Evolutionary conservation across 2,113 vertebrate genomes (phyloP), one percentile per base, ranked within the genome.

Genomic region (Lepus europaeus): DNA sequence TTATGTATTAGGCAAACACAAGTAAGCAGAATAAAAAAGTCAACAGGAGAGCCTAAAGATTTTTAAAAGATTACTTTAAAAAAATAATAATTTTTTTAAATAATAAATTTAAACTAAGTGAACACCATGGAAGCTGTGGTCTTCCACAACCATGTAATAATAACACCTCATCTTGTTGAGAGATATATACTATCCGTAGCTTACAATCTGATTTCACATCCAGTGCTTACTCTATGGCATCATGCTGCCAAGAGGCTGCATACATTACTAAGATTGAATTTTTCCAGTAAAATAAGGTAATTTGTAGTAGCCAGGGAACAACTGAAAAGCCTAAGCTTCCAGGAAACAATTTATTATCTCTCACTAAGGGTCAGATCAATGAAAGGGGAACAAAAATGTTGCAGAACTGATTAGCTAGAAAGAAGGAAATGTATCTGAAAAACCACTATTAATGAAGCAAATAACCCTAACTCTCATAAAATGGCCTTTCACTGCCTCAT

Each of bases 321-420:
- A 16, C 79, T 95, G 91, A 95, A 83, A 95, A 97, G 94, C 92
- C 39, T 93, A 94, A 76, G 80, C 29, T 13, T 92, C 36, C 7
- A 95, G 87, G 20, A 90, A 96, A 94, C 78, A 1, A 86, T 78
- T 90, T 93, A 84, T 88, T 95, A 95, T 96, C 84, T 97, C 90
- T 95, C 88, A 83, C 96, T 97, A 94, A 90, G 92, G 56, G 73
- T 91, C 5, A 89, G 72, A 27, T 72, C 16, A 90, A 90, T 39
- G 90, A 90, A 84, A 79, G 20, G 53, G 33, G 61, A 5, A n/a
- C 73, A 64, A 77, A 64, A 70, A 70, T 31, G 49, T 79, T 92
- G 69, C 64, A 91, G 49, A 83, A 87, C 59, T 88, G 36, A 76
- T 66, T 72, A 95, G 91, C 39, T 22, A 92, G 61, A 96, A 95